These are phyloP conservation scores for Silurus asotus DNA, from an alignment of 2,113 vertebrate species.

Conservation along the genomic window DNA sequence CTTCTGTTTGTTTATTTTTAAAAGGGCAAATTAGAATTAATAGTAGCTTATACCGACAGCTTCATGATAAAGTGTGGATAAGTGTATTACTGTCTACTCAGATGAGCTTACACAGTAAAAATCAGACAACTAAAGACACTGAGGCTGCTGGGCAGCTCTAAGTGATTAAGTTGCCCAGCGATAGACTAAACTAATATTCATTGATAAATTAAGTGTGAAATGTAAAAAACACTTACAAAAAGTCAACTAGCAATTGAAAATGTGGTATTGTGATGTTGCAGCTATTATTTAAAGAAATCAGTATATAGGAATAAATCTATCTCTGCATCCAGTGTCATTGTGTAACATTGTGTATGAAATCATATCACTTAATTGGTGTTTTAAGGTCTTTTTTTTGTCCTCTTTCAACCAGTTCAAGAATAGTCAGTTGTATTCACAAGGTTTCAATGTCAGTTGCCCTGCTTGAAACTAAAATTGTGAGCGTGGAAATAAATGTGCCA, in stretches of 20 bases:
- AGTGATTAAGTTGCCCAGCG: constrained; percentile 36
- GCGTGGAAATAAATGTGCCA: not conserved
- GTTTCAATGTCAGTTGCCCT: not conserved
- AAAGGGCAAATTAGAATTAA: constrained; percentile 20
- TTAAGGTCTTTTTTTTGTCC: not conserved
- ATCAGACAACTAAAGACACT: constrained; percentile 33
- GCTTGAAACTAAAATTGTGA: not conserved
- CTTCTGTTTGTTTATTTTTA: constrained; percentile 29
- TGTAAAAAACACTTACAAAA: constrained; percentile 23
- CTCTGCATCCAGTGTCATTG: not conserved
- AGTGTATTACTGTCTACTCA: constrained; percentile 38
- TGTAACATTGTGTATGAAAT: not conserved
- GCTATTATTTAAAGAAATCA: not conserved
- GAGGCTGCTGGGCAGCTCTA: constrained; percentile 15
- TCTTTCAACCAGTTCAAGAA: constrained; percentile 9
- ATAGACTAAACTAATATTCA: constrained; percentile 22
- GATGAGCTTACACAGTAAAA: constrained; percentile 40
- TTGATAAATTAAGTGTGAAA: constrained; percentile 10
- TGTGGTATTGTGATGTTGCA: not conserved
- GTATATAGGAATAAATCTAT: not conserved
- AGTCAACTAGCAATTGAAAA: not conserved
- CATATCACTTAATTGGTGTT: not conserved
- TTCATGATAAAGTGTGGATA: constrained; percentile 34
- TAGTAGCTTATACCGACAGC: constrained; percentile 34
- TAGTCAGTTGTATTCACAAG: not conserved